Evolutionary conservation across 2,888 invertebrate species (phyloP).

Genomic region (Acanthacorydalis orientalis): DNA sequence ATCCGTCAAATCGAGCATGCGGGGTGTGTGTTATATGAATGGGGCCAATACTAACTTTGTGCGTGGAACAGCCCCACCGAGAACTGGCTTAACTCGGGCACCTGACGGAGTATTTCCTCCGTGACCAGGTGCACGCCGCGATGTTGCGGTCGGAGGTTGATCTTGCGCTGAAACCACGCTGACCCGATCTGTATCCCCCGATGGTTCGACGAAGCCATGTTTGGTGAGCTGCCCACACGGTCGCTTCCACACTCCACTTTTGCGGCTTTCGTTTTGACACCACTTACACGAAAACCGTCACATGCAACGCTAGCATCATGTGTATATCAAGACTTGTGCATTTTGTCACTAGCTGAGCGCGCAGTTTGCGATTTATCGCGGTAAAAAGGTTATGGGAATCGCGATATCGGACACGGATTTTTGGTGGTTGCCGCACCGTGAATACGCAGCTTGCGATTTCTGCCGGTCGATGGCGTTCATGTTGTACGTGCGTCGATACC

Average conservation of each 20-base stretch:
- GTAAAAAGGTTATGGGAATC: conserved; percentile 5
- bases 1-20: background rate
- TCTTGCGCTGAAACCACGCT: conserved; percentile 96
- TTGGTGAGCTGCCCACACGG: conserved; percentile 25
- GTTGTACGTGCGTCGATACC: background rate
- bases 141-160: conserved; percentile 89
- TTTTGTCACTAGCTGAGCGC: conserved; percentile 1
- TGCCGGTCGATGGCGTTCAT: conserved; percentile 2
- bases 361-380: conserved; percentile 2
- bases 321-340: conserved; percentile 6
- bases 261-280: conserved; percentile 1
- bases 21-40: conserved; percentile 4
- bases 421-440: conserved; percentile 7
- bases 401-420: conserved; percentile 6
- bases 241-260: conserved; percentile 6
- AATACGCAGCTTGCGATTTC: conserved; percentile 7
- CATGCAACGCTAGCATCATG: conserved; percentile 1
- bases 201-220: conserved; percentile 68
- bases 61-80: conserved; percentile 91
- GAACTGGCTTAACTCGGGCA: conserved; percentile 88
- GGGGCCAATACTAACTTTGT: conserved; percentile 63
- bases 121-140: conserved; percentile 94
- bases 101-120: conserved; percentile 87
- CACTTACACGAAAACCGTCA: conserved; percentile 3
- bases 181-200: conserved; percentile 88